Percentiles rank a stretch among this genome's conserved stretches.
Conservation (phyloP, 1,140 invertebrate genomes). For the Meloidogyne exigua region DNA sequence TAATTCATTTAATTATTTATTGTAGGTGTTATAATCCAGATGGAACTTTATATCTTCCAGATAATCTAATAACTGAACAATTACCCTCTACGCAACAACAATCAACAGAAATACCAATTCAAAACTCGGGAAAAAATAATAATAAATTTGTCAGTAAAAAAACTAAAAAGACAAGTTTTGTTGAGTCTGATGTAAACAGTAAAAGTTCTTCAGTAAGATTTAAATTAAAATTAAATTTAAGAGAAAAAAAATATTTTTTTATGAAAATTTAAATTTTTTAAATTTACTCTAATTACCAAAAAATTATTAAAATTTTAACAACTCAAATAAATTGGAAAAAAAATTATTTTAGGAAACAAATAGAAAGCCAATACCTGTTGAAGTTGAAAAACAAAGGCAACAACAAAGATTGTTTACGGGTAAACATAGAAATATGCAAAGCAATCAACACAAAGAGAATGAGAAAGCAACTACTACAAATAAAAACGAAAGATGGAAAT, state of each 20-base stretch:
- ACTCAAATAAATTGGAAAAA: no score
- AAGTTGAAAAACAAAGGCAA: neutral
- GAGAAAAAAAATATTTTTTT: no score
- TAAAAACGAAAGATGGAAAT: neutral
- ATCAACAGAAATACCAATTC: neutral
- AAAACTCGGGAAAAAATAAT: neutral
- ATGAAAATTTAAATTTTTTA: no score
- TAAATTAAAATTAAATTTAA: no score
- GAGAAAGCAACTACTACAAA: neutral
- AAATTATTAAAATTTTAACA: no score
- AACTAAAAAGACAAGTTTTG: neutral
- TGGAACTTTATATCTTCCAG: neutral
- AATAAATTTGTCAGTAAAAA: slow-evolving; percentile 3
- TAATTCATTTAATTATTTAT: neutral
- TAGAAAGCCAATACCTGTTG: neutral
- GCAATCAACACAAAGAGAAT: neutral
- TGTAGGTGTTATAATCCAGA: slow-evolving; percentile 1
- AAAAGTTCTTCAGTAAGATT: neutral
- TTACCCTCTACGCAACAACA: neutral
- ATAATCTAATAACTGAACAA: neutral
- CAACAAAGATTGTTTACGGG: slow-evolving; percentile 1
- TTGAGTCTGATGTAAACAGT: neutral
- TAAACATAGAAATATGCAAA: neutral
- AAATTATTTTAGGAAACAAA: neutral
- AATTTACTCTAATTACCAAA: no score